Conservation (phyloP, 2,888 invertebrate species). For the Nomada ferruginata region DNA sequence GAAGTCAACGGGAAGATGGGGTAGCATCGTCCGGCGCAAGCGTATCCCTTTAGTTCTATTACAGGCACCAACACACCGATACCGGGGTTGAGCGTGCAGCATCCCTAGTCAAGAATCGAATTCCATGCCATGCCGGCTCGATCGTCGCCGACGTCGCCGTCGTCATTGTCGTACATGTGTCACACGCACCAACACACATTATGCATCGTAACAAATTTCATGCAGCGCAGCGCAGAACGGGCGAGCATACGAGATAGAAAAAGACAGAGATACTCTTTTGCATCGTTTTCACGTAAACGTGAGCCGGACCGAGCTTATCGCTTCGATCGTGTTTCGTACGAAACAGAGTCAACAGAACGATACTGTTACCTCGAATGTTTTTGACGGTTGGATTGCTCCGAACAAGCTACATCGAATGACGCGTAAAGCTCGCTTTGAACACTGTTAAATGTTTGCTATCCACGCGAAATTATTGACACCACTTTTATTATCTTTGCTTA, state of each 20-base stretch:
- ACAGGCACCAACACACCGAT: conserved; percentile 48
- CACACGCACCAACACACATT: conserved; percentile 48
- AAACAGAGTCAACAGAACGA: conserved; percentile 32
- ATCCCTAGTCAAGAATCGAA: conserved; percentile 65
- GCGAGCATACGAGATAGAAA: background rate
- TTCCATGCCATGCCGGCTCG: conserved; percentile 51
- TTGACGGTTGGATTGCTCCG: conserved; percentile 15
- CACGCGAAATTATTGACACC: background rate
- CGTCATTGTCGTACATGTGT: conserved; percentile 41
- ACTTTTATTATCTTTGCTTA: background rate
- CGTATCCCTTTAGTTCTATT: conserved; percentile 68
- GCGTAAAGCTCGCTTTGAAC: conserved; percentile 7
- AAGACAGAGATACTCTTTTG: background rate
- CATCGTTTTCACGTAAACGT: conserved; percentile 31
- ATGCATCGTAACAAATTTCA: conserved; percentile 47
- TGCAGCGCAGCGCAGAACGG: conserved; percentile 23
- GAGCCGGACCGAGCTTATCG: conserved; percentile 48
- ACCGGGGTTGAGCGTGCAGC: conserved; percentile 50
- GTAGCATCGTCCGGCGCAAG: conserved; percentile 69
- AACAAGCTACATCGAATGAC: background rate
- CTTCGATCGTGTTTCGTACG: conserved; percentile 24
- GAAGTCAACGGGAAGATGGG: conserved; percentile 66
- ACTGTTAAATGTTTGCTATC: background rate
- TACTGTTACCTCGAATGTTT: conserved; percentile 19
- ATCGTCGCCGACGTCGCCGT: conserved; percentile 43